Percentiles rank a stretch among this genome's conserved stretches.
These are phyloP conservation scores for Leptoclinus maculatus DNA, from an alignment of 2,797 vertebrate genomes.

Conservation along the genomic window DNA sequence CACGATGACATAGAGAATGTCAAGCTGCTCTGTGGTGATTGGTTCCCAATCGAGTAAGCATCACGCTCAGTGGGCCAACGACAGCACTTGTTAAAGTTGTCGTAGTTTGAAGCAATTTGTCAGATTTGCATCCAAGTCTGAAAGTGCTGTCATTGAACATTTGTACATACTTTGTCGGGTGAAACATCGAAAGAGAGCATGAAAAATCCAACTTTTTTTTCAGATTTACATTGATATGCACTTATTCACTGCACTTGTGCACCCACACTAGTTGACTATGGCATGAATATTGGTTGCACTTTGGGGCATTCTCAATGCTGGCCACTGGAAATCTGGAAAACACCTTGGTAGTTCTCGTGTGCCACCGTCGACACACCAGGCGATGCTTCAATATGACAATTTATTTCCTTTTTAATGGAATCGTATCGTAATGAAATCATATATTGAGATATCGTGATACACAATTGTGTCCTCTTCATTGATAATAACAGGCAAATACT, in stretches of 20 bases:
- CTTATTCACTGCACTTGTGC: background rate
- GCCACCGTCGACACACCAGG: too few relatives aligned
- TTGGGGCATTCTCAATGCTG: background rate
- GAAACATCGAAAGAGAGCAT: background rate
- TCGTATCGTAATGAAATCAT: too few relatives aligned
- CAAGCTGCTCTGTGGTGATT: slow-evolving; percentile 97
- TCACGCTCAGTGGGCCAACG: background rate
- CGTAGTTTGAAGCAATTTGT: too few relatives aligned
- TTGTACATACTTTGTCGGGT: too few relatives aligned
- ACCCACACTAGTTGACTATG: background rate
- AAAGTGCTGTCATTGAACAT: background rate
- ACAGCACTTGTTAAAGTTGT: accelerated
- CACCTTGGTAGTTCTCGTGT: too few relatives aligned
- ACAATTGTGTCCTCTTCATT: too few relatives aligned
- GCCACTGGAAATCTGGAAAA: background rate
- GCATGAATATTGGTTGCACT: background rate
- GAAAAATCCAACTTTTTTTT: background rate
- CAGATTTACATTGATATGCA: background rate
- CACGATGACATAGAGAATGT: slow-evolving; percentile 99
- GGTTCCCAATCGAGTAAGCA: slow-evolving; percentile 99
- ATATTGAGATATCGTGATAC: too few relatives aligned
- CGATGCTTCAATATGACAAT: too few relatives aligned
- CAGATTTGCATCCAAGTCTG: too few relatives aligned
- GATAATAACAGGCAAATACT: too few relatives aligned
- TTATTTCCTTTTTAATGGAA: too few relatives aligned